Evolutionary conservation across 2,113 vertebrate genomes (phyloP).

Genomic region (Echinops telfairi): DNA sequence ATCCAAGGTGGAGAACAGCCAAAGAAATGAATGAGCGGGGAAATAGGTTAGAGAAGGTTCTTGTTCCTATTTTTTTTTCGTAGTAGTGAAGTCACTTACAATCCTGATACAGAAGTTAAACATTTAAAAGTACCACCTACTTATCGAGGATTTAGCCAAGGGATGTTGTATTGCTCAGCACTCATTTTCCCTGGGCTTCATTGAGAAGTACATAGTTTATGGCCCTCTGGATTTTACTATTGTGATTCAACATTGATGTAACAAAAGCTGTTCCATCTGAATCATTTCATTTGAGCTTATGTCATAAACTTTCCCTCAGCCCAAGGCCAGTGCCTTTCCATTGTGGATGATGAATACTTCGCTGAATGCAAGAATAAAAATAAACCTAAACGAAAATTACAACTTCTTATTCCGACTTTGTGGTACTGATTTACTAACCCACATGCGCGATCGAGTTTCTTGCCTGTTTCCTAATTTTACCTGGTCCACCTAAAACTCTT

Average conservation of each 20-base stretch:
- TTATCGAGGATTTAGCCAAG: not conserved
- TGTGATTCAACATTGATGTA: not conserved
- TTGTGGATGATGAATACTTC: not conserved
- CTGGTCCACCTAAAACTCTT: no score
- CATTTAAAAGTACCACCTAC: not conserved
- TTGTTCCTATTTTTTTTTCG: not conserved
- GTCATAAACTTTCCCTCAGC: not conserved
- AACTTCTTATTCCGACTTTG: not conserved
- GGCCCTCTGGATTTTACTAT: not conserved
- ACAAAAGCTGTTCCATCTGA: not conserved
- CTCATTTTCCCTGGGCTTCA: not conserved
- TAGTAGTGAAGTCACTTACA: not conserved
- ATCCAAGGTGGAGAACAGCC: not conserved
- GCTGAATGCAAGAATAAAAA: not conserved
- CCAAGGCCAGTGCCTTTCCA: not conserved
- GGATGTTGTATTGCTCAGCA: not conserved
- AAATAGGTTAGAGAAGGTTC: not conserved
- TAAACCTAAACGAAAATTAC: not conserved
- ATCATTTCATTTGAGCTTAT: not conserved
- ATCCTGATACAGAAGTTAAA: not conserved
- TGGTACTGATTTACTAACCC: not conserved
- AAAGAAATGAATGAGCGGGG: not conserved
- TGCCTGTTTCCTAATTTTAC: not conserved
- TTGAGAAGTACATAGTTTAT: not conserved
- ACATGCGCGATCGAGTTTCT: not conserved